Evolutionary conservation across 1,140 invertebrate genomes (phyloP).

Genomic region (Psilanteris sp.): DNA sequence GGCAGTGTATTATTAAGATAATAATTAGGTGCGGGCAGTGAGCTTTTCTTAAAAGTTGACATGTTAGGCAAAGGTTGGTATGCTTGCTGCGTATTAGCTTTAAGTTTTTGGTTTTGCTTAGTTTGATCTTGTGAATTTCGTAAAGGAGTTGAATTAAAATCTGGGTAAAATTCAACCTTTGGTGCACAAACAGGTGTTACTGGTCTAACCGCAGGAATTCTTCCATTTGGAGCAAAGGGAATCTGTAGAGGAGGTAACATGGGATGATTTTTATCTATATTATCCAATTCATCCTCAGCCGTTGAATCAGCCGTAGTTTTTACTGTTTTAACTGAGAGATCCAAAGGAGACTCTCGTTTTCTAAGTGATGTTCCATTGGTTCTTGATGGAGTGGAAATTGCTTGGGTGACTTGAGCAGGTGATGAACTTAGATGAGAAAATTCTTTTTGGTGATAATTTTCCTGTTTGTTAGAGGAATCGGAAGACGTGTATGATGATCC

Average conservation of each 20-base stretch:
- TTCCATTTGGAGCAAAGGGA: constrained; percentile 64
- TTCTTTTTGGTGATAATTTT: constrained; percentile 69
- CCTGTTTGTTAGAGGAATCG: constrained; percentile 46
- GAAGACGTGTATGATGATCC: constrained; percentile 60
- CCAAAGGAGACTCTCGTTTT: constrained; percentile 88
- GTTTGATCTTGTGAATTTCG: constrained; percentile 54
- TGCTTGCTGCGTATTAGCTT: constrained; percentile 59
- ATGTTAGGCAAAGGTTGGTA: constrained; percentile 72
- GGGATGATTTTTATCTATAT: constrained; percentile 54
- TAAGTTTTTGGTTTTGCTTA: constrained; percentile 46
- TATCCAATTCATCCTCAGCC: constrained; percentile 84
- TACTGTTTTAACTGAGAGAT: constrained; percentile 91
- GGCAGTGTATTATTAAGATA: constrained; percentile 63
- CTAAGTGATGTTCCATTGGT: constrained; percentile 67
- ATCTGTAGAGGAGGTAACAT: constrained; percentile 69
- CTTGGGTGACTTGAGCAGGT: constrained; percentile 3
- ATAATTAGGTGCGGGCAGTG: constrained; percentile 71
- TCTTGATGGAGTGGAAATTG: constrained; percentile 47
- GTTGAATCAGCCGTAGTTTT: constrained; percentile 92
- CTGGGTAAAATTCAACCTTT: constrained; percentile 86
- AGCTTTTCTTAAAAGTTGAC: constrained; percentile 76
- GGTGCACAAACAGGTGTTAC: constrained; percentile 80
- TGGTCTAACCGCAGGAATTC: constrained; percentile 28
- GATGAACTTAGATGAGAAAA: constrained; percentile 62
- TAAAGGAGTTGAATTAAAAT: constrained; percentile 81